These are phyloP conservation scores for Bucco capensis DNA, from an alignment of 2,113 vertebrate genomes.

Conservation along the genomic window DNA sequence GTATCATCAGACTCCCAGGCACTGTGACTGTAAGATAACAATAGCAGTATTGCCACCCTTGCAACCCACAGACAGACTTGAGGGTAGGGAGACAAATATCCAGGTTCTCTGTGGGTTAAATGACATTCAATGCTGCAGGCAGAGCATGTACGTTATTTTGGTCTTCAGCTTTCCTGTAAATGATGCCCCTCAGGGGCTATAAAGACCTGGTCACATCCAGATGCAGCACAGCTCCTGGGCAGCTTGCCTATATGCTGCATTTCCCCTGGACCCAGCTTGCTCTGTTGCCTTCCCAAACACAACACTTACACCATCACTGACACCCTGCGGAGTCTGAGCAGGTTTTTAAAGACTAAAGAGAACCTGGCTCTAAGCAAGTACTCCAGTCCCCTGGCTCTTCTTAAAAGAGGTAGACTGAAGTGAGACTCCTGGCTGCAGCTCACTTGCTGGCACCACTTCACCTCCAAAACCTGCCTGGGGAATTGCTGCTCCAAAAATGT, in stretches of 20 bases:
- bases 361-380: not conserved
- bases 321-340: not conserved
- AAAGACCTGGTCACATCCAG: not conserved
- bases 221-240: not conserved
- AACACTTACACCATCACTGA: not conserved
- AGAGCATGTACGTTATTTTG: not conserved
- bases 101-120: not conserved
- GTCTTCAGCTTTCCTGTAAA: conserved; percentile 1
- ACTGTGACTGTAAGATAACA: not conserved
- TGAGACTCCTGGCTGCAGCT: not conserved
- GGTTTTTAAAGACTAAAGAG: not conserved
- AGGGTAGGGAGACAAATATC: not conserved
- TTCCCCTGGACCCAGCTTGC: not conserved
- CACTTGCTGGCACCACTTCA: not conserved
- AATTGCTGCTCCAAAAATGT: not conserved
- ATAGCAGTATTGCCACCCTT: not conserved
- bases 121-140: not conserved
- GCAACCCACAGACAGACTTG: not conserved
- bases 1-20: not conserved
- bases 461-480: not conserved
- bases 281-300: not conserved
- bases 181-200: not conserved
- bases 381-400: not conserved
- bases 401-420: not conserved
- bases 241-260: not conserved